Evolutionary conservation across 2,797 vertebrate genomes (phyloP).

Genomic region (Rhinella marina): DNA sequence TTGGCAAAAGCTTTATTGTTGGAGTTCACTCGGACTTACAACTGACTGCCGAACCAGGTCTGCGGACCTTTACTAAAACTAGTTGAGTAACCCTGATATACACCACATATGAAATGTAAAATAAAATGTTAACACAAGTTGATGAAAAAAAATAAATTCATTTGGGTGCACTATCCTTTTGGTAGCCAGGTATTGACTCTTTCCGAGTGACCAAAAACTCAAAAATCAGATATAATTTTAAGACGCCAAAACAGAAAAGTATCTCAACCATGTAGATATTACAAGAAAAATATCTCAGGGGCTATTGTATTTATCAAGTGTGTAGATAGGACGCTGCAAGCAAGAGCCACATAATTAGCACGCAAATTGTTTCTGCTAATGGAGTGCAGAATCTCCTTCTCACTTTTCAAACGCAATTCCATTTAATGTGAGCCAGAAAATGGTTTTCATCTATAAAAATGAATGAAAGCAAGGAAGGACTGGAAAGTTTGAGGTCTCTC

Average conservation of each 20-base stretch:
- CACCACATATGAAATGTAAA: too few species aligned
- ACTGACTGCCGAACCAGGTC: too few species aligned
- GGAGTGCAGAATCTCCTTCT: constrained; percentile 57
- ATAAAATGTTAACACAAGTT: too few species aligned
- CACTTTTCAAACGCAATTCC: constrained; percentile 56
- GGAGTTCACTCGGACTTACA: too few species aligned
- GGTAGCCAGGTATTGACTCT: neutral
- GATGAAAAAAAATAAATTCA: too few species aligned
- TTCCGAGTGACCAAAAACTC: neutral
- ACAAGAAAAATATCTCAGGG: constrained; percentile 56
- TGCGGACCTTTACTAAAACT: too few species aligned
- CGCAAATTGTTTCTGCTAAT: constrained; percentile 59
- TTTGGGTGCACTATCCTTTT: neutral
- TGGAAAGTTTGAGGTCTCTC: constrained; percentile 42
- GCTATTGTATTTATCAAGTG: constrained; percentile 60
- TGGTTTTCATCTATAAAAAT: constrained; percentile 61
- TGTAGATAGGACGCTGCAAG: constrained; percentile 49
- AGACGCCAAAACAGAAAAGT: neutral
- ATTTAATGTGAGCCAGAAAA: constrained; percentile 58
- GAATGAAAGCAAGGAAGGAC: constrained; percentile 44
- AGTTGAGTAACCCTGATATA: too few species aligned
- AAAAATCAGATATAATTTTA: constrained; percentile 4
- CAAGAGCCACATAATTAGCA: constrained; percentile 56
- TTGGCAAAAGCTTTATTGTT: too few species aligned
- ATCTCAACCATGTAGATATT: constrained; percentile 16